Conservation (phyloP, 2,888 invertebrate species). For the Slavum lentiscoides region DNA sequence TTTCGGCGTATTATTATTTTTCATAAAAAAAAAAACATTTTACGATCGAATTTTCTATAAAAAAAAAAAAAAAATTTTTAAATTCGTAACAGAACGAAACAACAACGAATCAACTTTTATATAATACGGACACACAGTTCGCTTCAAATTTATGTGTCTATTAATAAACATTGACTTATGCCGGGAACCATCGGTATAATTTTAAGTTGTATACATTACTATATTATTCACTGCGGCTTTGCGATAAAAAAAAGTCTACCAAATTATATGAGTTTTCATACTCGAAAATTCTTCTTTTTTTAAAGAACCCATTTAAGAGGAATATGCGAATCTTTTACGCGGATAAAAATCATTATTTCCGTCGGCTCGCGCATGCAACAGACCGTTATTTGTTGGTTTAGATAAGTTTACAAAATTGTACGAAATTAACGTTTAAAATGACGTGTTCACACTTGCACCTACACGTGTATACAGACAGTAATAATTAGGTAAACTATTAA, state of each 20-base stretch:
- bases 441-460: no score
- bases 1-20: neutral
- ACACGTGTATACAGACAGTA: no score
- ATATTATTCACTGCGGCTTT: neutral
- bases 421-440: no score
- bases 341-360: no score
- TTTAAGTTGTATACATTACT: no score
- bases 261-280: neutral
- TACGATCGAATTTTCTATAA: slow-evolving; percentile 26
- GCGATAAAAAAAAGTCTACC: neutral
- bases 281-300: no score
- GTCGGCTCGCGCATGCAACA: no score
- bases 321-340: no score
- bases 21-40: slow-evolving; percentile 38
- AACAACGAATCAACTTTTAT: slow-evolving; percentile 15
- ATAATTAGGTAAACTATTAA: no score
- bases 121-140: neutral
- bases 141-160: neutral
- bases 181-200: neutral
- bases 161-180: neutral
- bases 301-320: no score
- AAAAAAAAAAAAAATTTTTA: neutral
- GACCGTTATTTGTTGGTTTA: no score
- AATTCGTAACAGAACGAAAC: neutral
- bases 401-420: no score